phyloP scores from a whole-genome alignment of 2,113 vertebrate species.

The Corythornis cristatus region DNA sequence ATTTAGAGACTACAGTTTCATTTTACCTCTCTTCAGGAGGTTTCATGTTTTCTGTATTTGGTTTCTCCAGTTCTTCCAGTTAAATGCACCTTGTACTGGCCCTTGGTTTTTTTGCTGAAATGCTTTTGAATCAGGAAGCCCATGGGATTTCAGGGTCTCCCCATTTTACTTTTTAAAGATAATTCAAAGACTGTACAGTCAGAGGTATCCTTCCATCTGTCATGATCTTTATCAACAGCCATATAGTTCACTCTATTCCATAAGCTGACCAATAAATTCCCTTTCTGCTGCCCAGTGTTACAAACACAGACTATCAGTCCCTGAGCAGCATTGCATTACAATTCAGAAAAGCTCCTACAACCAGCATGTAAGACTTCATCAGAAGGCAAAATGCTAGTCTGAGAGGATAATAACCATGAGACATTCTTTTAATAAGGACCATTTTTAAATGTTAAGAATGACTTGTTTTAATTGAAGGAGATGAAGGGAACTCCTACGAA shows the following conservation, averaged over 20 bases:
- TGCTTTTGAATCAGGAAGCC: not conserved
- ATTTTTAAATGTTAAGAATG: slow-evolving; percentile 54
- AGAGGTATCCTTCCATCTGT: not conserved
- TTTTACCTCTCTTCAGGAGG: not conserved
- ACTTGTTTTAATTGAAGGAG: slow-evolving; percentile 59
- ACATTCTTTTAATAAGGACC: slow-evolving; percentile 40
- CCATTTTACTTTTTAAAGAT: not conserved
- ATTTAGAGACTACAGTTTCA: not conserved
- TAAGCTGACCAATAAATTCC: not conserved
- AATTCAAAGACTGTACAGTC: not conserved
- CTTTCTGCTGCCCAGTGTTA: not conserved
- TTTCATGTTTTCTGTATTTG: not conserved
- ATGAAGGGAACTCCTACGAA: slow-evolving; percentile 40
- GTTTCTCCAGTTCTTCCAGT: not conserved
- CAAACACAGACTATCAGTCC: not conserved
- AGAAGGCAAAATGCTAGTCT: not conserved
- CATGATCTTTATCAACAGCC: not conserved
- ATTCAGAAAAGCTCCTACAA: slow-evolving; percentile 31
- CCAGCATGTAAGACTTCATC: slow-evolving; percentile 32
- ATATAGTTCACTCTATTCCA: rapidly evolving
- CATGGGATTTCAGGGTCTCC: not conserved
- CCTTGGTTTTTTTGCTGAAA: not conserved
- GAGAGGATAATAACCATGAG: slow-evolving; percentile 54
- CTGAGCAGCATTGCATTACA: not conserved
- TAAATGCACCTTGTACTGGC: not conserved